These are phyloP conservation scores for Sander lucioperca DNA, from an alignment of 2,113 vertebrate genomes.

Conservation along the genomic window DNA sequence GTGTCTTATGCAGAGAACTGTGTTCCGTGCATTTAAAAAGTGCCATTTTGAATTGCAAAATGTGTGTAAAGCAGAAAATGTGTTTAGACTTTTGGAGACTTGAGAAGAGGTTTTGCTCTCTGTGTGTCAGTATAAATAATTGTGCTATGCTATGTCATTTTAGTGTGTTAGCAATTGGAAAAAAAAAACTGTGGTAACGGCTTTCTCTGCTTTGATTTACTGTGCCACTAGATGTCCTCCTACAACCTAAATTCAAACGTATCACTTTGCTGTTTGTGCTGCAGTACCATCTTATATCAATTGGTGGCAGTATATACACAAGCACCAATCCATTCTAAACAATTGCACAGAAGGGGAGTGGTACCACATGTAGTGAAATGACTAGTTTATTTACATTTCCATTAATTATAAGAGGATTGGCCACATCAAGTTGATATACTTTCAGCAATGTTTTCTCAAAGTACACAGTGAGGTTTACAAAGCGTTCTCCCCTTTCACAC, in stretches of 20 bases:
- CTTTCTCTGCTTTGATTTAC: too few relatives aligned
- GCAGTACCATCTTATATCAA: background rate
- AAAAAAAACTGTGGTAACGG: too few relatives aligned
- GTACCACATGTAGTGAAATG: constrained; percentile 22
- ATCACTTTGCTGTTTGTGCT: background rate
- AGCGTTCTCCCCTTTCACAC: background rate
- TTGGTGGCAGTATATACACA: constrained; percentile 39
- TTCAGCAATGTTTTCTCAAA: background rate
- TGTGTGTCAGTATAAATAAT: too few relatives aligned
- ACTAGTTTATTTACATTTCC: constrained; percentile 28
- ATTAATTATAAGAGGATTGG: background rate
- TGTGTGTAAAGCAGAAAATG: too few relatives aligned
- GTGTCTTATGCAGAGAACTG: too few relatives aligned
- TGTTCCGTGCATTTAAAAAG: too few relatives aligned
- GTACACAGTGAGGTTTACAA: background rate
- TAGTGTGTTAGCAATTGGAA: too few relatives aligned
- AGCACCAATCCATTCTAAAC: constrained; percentile 3
- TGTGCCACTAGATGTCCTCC: constrained; percentile 55
- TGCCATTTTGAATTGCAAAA: too few relatives aligned
- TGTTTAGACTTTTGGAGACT: too few relatives aligned
- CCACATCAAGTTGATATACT: constrained; percentile 7
- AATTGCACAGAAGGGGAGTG: constrained; percentile 30
- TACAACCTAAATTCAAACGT: background rate
- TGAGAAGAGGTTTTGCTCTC: too few relatives aligned
- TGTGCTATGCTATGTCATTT: too few relatives aligned